Evolutionary conservation across 2,888 invertebrate species (phyloP).

Genomic region (Matsumyia berberina): DNA sequence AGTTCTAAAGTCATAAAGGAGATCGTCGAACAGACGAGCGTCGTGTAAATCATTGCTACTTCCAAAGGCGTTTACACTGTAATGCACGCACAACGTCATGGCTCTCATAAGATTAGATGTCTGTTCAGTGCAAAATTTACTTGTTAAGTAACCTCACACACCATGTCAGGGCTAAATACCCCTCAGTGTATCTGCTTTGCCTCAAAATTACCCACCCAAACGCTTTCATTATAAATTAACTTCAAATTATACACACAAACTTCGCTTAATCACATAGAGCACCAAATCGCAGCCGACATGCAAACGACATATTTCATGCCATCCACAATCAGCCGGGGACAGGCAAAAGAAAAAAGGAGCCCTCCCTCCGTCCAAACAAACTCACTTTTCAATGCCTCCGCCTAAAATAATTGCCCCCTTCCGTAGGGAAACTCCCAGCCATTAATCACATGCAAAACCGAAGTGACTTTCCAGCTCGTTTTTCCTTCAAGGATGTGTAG

Average conservation of each 20-base stretch:
- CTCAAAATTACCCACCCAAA: neutral
- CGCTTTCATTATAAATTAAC: conserved; percentile 30
- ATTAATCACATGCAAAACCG: conserved; percentile 66
- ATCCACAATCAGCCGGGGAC: conserved; percentile 2
- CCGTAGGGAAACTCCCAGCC: conserved; percentile 57
- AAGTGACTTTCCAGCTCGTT: conserved; percentile 25
- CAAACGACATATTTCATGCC: conserved; percentile 52
- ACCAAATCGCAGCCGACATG: neutral
- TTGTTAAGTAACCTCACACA: conserved; percentile 1
- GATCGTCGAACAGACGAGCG: no score
- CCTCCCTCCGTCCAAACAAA: conserved; percentile 6
- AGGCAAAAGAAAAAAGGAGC: conserved; percentile 7
- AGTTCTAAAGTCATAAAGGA: no score
- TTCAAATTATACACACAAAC: conserved; percentile 13
- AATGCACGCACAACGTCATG: no score
- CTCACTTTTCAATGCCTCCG: conserved; percentile 37
- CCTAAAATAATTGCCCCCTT: conserved; percentile 68
- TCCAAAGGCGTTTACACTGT: no score
- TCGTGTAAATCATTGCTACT: no score
- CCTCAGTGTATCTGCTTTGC: neutral
- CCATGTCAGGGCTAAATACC: neutral
- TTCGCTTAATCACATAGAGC: conserved; percentile 48
- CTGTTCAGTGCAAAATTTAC: neutral
- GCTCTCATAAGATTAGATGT: neutral
- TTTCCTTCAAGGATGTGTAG: conserved; percentile 29